Evolutionary conservation across 1,140 invertebrate species (phyloP), one percentile per base, ranked within the genome.

Genomic region (Lordiphosa stackelbergi): DNA sequence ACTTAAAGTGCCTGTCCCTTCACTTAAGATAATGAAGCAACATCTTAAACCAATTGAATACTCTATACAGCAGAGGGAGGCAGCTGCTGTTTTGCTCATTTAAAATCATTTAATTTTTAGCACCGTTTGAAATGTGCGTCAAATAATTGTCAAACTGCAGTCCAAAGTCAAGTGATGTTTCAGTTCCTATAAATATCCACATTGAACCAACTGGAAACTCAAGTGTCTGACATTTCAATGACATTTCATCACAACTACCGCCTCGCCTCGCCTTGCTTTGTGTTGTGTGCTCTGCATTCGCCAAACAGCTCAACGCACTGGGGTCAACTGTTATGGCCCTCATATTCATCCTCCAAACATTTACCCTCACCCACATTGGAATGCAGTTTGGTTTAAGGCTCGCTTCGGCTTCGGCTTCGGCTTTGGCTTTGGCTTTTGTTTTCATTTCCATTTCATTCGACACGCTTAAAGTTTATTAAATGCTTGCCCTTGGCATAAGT

Each of bases 201-300:
- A 28, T 6, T 28, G 5, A 28, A 2, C 24, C 24, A 28, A 28
- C 24, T 28, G 24, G 24, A 28, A 31, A 31, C 7, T 53, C 52
- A 45, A 63, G 73, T 62, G 47, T 43, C 63, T 66, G 63, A 66
- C 63, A 66, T 62, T 77, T 68, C 55, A 77, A 75, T 77, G 55
- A 43, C 62, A 65, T 71, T 71, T 70, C 54, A 58, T 69, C 45
- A 64, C 54, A 24, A 24, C 16, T 22, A 40, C 56, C 24, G 12
- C 37, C 35, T 46, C 35, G 13, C 7, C 45, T 35, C 7, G 2
- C 31, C 7, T 3, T 8, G 28, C 4, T 11, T 1, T 5, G 41
- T 22, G 16, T 7, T 46, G 19, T 58, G 51, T 70, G 66, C 72
- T 54, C 53, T 74, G 72, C 71, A 74, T 74, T 70, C 57, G 62